Base-by-base conservation (phyloP, 2,888 invertebrate genomes). In the Habrosyne pyritoides region DNA sequence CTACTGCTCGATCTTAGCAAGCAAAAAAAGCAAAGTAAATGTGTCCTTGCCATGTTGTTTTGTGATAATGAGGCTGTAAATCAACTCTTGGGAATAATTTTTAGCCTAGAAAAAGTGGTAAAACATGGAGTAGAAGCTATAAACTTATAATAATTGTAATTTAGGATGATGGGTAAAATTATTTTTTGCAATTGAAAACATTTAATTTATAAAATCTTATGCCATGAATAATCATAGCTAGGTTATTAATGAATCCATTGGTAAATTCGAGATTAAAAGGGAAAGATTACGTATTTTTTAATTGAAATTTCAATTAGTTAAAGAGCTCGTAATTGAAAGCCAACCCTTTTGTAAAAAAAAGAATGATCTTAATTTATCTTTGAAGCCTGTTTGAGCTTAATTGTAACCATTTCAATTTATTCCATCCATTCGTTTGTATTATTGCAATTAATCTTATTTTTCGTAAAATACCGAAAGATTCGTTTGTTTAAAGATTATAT, bases 351-450 rank as follows among this genome's bases (percentile, higher is more conserved):
- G 33, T 53, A 42, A 10, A 53, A 47, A 47, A 47, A 21, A 30
- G 47, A 53, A 53, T 53, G 26, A 47, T 28, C 28, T 53, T 53
- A 24, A 53, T 53, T 53, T 47, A 53, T 47, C 26, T 47, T 53
- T 53, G 47, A 53, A 53, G 28, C 30, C 47, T 30, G 47, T 47
- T 42, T 18, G 18, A 18, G 42, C 18, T 42, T 42, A 42, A 42
- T 42, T 42, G 42, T 42, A 18, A 42, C 42, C 42, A 18, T 42
- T 42, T 42, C 18, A 42, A 14, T 18, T 18, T 42, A 24, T 42
- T 42, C 8, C 18, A 8, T 42, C 42, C 18, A 6, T 42, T 42
- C 14, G 8, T 42, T 42, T 18, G 42, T 14, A 18, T 42, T 18
- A 42, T 42, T 42, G 42, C 42, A 42, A 42, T 42, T 8, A 18